These are phyloP conservation scores for Lepidothrix coronata DNA, from an alignment of 2,113 vertebrate species.

Conservation along the genomic window DNA sequence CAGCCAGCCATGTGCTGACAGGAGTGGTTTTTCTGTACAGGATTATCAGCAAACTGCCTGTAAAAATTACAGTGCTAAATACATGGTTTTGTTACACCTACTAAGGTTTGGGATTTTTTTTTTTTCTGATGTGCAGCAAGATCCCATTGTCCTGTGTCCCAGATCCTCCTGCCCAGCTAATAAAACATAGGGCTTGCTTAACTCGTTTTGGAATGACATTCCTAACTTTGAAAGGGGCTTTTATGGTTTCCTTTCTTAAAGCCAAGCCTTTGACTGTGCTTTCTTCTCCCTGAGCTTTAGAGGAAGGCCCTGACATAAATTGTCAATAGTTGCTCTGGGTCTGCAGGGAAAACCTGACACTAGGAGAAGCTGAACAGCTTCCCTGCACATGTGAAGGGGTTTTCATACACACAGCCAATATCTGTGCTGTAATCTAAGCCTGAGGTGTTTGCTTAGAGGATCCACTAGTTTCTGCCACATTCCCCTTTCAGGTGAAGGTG, in stretches of 20 bases:
- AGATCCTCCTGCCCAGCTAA: neutral
- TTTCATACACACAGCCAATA: neutral
- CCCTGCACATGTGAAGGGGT: fast-evolving
- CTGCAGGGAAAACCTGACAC: neutral
- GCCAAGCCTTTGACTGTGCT: neutral
- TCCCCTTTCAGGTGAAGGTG: neutral
- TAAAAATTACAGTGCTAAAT: neutral
- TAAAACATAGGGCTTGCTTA: neutral
- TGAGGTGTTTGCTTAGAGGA: neutral
- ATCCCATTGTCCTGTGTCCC: neutral
- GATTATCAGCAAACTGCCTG: neutral
- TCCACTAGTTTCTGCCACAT: fast-evolving
- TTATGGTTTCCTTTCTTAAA: neutral
- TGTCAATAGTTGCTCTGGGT: neutral
- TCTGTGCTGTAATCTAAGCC: neutral
- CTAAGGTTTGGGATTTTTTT: no score
- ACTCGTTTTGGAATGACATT: neutral
- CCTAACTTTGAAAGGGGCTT: neutral
- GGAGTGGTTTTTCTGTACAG: neutral
- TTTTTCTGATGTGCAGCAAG: neutral
- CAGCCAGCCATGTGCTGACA: neutral
- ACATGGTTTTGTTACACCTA: neutral
- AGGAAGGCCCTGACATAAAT: neutral
- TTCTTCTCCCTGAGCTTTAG: neutral
- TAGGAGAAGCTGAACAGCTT: neutral